phyloP scores from a whole-genome alignment of 2,797 vertebrate species.

The Hippocampus kuda region DNA sequence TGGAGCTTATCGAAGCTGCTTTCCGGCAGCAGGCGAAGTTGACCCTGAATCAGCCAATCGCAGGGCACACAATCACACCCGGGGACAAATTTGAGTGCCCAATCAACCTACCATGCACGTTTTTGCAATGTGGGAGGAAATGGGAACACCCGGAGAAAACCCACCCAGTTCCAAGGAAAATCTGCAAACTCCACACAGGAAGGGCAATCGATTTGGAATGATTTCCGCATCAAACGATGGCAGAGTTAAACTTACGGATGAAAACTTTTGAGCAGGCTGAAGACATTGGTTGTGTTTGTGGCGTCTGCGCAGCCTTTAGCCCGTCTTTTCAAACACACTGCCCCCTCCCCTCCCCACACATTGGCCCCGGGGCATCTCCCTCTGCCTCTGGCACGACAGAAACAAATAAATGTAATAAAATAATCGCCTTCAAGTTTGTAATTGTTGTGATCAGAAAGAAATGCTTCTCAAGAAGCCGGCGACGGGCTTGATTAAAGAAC shows the following conservation, averaged over 20 bases:
- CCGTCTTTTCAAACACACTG: slow-evolving; percentile 36
- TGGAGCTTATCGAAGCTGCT: too few species aligned
- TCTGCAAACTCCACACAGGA: too few species aligned
- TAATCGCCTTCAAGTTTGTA: slow-evolving; percentile 60
- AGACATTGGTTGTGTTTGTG: slow-evolving; percentile 39
- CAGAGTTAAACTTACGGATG: slow-evolving; percentile 41
- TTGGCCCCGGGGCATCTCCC: slow-evolving; percentile 29
- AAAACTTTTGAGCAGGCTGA: slow-evolving; percentile 41
- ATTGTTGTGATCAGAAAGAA: slow-evolving; percentile 71
- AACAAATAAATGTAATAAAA: not conserved
- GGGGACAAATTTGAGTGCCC: too few species aligned
- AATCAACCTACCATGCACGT: too few species aligned
- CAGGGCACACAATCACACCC: too few species aligned
- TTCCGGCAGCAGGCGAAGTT: too few species aligned
- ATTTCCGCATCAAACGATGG: not conserved
- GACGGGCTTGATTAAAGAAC: slow-evolving; percentile 77
- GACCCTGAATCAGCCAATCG: too few species aligned
- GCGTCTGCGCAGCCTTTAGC: slow-evolving; percentile 52
- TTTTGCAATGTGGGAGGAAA: too few species aligned
- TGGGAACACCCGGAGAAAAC: too few species aligned
- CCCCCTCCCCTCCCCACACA: slow-evolving; percentile 4
- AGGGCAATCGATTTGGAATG: not conserved
- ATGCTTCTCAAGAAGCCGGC: slow-evolving; percentile 69
- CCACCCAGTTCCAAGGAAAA: too few species aligned
- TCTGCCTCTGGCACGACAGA: slow-evolving; percentile 3